Evolutionary conservation across 2,888 invertebrate species (phyloP).

Genomic region (Nomada lathburiana): DNA sequence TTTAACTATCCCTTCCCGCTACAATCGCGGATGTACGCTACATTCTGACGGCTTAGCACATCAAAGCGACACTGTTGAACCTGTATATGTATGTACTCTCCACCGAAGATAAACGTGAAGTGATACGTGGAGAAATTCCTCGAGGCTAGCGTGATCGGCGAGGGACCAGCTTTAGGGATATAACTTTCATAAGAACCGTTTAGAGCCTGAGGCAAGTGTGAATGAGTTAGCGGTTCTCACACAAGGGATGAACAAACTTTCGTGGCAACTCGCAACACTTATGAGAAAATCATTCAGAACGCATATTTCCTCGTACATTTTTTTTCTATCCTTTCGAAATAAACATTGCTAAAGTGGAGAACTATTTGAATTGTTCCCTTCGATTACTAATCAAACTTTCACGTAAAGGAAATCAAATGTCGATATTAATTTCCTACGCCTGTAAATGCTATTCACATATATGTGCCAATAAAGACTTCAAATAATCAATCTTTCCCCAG

Average conservation of each 20-base stretch:
- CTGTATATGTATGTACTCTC: too few relatives aligned
- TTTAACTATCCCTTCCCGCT: too few relatives aligned
- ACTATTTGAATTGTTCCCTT: too few relatives aligned
- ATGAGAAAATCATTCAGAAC: neutral
- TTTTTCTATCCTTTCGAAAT: too few relatives aligned
- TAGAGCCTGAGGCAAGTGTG: neutral
- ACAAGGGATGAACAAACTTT: neutral
- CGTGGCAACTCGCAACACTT: neutral
- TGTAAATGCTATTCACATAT: too few relatives aligned
- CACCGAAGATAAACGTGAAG: neutral
- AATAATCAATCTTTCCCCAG: neutral
- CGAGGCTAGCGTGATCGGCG: neutral
- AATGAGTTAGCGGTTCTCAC: neutral
- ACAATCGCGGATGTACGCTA: too few relatives aligned
- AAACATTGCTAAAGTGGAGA: too few relatives aligned
- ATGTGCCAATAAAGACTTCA: too few relatives aligned
- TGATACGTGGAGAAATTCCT: constrained; percentile 2
- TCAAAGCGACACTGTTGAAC: neutral
- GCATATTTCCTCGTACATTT: too few relatives aligned
- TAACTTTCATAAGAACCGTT: neutral
- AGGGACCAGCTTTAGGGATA: neutral
- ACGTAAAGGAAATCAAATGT: too few relatives aligned
- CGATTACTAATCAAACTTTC: too few relatives aligned
- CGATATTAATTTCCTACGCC: too few relatives aligned
- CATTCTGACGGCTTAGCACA: neutral